These are phyloP conservation scores for Eristalis arbustorum DNA, from an alignment of 2,888 invertebrate genomes.

Conservation along the genomic window DNA sequence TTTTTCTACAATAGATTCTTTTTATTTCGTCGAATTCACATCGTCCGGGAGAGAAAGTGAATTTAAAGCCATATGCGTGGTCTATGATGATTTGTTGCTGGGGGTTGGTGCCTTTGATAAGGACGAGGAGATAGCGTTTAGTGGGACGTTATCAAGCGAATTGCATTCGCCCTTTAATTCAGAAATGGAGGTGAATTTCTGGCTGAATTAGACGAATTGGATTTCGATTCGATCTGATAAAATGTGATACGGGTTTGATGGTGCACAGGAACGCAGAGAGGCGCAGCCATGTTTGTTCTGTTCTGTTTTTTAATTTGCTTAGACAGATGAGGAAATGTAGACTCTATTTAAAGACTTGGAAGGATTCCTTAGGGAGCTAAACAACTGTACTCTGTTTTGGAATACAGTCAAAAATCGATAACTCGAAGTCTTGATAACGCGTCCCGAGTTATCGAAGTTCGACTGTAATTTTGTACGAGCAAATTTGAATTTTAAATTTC, in stretches of 20 bases:
- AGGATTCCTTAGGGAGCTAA: no score
- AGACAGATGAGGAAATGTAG: no score
- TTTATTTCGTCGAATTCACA: not conserved
- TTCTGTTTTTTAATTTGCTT: not conserved
- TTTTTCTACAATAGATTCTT: not conserved
- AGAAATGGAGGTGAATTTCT: conserved; percentile 3
- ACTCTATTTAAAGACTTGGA: no score
- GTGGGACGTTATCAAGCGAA: conserved; percentile 36
- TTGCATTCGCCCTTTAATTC: conserved; percentile 60
- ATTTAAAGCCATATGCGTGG: conserved; percentile 34
- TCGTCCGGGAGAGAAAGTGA: not conserved
- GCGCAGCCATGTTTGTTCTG: not conserved
- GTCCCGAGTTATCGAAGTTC: no score
- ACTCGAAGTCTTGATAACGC: no score
- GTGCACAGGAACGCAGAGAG: no score
- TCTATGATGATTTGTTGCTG: not conserved
- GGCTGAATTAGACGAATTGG: not conserved
- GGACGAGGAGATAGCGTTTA: conserved; percentile 47
- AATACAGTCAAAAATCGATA: no score
- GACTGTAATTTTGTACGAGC: no score
- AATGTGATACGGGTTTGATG: conserved; percentile 13
- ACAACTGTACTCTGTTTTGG: no score
- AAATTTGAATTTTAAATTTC: no score
- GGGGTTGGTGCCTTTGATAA: conserved; percentile 22
- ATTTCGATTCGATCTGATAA: conserved; percentile 7